phyloP scores from a whole-genome alignment of 1,140 invertebrate species.

The Galleria mellonella region DNA sequence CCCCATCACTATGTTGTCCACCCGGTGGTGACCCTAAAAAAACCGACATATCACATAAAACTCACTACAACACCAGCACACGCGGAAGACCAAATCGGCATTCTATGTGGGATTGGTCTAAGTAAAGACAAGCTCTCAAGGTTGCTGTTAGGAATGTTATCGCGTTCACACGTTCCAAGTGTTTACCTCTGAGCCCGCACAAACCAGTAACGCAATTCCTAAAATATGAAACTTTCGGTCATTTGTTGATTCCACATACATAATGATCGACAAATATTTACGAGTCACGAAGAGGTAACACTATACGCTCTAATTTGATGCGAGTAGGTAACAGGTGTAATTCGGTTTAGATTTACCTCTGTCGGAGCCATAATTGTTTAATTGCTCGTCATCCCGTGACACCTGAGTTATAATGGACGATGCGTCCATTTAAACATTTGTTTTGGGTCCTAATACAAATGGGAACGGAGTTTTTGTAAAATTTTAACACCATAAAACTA shows the following conservation, averaged over 20 bases:
- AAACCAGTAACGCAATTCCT: slow-evolving; percentile 30
- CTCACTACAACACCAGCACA: slow-evolving; percentile 18
- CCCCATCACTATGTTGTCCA: slow-evolving; percentile 65
- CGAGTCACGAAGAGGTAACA: slow-evolving; percentile 52
- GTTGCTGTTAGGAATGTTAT: slow-evolving; percentile 60
- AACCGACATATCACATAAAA: slow-evolving; percentile 43
- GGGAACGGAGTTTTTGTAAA: slow-evolving; percentile 65
- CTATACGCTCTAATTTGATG: slow-evolving; percentile 70
- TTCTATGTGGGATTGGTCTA: slow-evolving; percentile 23
- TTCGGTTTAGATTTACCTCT: slow-evolving; percentile 86
- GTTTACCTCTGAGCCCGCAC: slow-evolving; percentile 59
- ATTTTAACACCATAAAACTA: slow-evolving; percentile 74
- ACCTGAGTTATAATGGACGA: slow-evolving; percentile 98
- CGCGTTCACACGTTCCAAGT: slow-evolving; percentile 59
- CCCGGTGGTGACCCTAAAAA: slow-evolving; percentile 59
- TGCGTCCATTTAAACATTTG: slow-evolving; percentile 90
- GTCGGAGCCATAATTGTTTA: slow-evolving; percentile 91
- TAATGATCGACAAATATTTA: slow-evolving; percentile 49
- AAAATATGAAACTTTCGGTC: slow-evolving; percentile 25
- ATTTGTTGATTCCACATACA: slow-evolving; percentile 30
- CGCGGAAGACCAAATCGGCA: slow-evolving; percentile 20
- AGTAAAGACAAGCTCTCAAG: slow-evolving; percentile 60
- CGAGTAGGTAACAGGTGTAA: slow-evolving; percentile 74
- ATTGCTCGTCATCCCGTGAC: slow-evolving; percentile 96
- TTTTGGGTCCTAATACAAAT: slow-evolving; percentile 69